Evolutionary conservation across 30 jellyfish, hydroid and myxozoan genomes (phyloP), one percentile per base, ranked within the genome.

Genomic region (Hydractinia echinata): DNA sequence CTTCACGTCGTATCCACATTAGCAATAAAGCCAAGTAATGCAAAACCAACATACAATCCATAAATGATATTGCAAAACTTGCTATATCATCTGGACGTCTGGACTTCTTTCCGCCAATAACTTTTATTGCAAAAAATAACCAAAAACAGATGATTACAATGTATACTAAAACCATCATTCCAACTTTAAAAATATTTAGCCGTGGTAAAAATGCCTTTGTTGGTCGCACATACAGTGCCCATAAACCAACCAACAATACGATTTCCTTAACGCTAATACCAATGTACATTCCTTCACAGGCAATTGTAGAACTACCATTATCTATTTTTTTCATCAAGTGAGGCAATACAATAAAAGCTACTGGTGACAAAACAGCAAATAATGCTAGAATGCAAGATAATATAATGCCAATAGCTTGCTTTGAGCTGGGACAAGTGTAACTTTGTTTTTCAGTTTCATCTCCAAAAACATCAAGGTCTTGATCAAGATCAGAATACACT

Each of bases 171-270:
- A 73, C 94, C 99, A 93, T 86, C 83, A 87, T 70, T 71, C 94
- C 77, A 60, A 83, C 88, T 87, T 87, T 93, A 70, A 83, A 84
- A 20, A 86, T 74, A 76, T 93, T 79, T 44, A 93, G 58, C 70
- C 96, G 77, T 4, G 99, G 99, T 81, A 87, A 19, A 30, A 54
- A 66, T 19, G 96, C 96, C 54, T 84, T 93, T 55, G 87, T 72
- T 81, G 90, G 95, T 62, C 96, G 96, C 61, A 87, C 30, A 64
- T 93, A 93, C 84, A 93, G 87, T 44, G 99, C 99, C 99, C 99
- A 93, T 9, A 87, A 56, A 48, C 96, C 99, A 76, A 85, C 86
- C 62, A 87, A 20, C 72, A 93, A 85, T n/a, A 93, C 92, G 56
- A 93, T 53, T 13, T 88, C 85, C 60, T 93, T 93, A 60, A 84